Conservation (phyloP, 2,113 vertebrate genomes). For the Tichodroma muraria region DNA sequence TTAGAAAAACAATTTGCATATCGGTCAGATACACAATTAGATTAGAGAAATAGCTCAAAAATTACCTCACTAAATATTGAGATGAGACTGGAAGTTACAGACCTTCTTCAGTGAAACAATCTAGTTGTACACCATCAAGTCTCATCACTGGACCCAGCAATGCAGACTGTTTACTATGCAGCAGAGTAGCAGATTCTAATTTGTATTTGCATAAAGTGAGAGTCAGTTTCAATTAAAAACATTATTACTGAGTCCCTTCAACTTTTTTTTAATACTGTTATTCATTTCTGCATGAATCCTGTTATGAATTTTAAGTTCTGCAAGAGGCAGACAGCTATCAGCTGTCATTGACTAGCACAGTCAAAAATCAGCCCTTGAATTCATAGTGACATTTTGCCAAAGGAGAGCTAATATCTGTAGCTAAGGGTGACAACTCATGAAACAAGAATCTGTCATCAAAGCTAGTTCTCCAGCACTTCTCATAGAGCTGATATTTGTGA, state of each 20-base stretch:
- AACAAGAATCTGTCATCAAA: neutral
- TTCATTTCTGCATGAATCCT: neutral
- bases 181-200: neutral
- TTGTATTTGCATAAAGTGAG: slow-evolving; percentile 11
- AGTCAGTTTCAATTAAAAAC: slow-evolving; percentile 32
- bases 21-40: neutral
- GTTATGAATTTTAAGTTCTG: neutral
- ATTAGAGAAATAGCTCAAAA: neutral
- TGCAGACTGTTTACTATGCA: neutral
- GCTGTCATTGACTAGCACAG: neutral
- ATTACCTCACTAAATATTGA: neutral
- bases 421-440: neutral
- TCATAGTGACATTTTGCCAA: slow-evolving; percentile 12
- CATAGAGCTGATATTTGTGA: neutral
- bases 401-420: slow-evolving; percentile 1
- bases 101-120: neutral
- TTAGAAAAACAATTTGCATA: neutral
- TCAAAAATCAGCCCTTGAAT: slow-evolving; percentile 19
- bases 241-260: neutral
- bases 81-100: neutral
- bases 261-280: neutral
- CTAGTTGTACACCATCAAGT: rapidly evolving
- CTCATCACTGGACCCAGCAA: neutral
- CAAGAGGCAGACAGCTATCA: slow-evolving; percentile 1
- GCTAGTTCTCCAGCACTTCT: neutral